phyloP scores from a whole-genome alignment of 2,888 invertebrate species.

The Pasiphila rectangulata region DNA sequence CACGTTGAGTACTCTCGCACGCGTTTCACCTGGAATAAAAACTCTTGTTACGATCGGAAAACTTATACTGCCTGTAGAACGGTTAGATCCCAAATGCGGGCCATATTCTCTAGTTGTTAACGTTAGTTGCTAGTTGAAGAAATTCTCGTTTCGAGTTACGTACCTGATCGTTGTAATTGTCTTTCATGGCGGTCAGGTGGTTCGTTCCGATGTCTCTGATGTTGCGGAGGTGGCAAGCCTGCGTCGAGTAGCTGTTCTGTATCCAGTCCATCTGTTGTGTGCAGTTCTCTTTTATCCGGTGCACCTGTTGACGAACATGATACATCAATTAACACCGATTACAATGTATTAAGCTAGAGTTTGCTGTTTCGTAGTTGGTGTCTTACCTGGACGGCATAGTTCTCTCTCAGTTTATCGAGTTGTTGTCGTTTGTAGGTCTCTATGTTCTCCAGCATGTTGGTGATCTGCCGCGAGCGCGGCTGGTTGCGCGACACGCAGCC shows the following conservation, averaged over 20 bases:
- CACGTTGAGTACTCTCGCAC: constrained; percentile 95
- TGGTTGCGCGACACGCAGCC: constrained; percentile 85
- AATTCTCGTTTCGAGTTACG: constrained; percentile 5
- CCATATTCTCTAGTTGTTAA: constrained; percentile 18
- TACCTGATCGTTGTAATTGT: constrained; percentile 95
- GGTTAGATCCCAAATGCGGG: no score
- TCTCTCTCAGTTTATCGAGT: constrained; percentile 92
- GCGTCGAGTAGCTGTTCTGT: constrained; percentile 93
- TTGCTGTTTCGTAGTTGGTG: neutral
- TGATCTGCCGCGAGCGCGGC: constrained; percentile 90
- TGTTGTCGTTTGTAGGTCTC: constrained; percentile 95
- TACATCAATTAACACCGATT: neutral
- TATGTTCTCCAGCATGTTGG: constrained; percentile 93
- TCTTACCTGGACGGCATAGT: constrained; percentile 92
- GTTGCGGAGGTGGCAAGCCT: constrained; percentile 91
- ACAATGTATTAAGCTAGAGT: neutral
- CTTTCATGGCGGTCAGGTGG: constrained; percentile 91
- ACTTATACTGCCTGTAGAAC: neutral
- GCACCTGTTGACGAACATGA: constrained; percentile 80
- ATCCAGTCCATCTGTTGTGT: constrained; percentile 96
- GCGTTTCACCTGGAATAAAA: constrained; percentile 86
- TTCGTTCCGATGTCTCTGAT: constrained; percentile 95
- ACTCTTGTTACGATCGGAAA: constrained; percentile 4
- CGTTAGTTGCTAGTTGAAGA: no score
- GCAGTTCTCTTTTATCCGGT: constrained; percentile 95